Conservation (phyloP, 1,140 invertebrate genomes). For the Popillia japonica region DNA sequence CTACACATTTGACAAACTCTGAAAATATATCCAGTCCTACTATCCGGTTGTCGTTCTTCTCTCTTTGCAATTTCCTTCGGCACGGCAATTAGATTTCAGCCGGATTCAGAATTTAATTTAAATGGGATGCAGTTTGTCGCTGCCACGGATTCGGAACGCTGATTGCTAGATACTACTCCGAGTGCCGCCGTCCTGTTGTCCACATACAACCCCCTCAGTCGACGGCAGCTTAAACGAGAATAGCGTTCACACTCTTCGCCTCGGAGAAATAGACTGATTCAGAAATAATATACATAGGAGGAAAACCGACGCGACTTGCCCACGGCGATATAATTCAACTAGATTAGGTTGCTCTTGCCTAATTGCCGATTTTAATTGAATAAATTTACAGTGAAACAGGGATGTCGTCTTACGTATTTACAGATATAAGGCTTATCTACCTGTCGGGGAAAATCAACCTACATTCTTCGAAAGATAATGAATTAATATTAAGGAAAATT, state of each 20-base stretch:
- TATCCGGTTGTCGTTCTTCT: not conserved
- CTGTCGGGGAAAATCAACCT: too few species aligned
- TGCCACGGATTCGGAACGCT: conserved; percentile 19
- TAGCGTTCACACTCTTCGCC: not conserved
- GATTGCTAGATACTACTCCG: conserved; percentile 11
- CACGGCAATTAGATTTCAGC: conserved; percentile 13
- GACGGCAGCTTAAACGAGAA: not conserved
- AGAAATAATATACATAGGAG: not conserved
- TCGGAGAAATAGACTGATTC: not conserved
- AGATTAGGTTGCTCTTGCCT: not conserved
- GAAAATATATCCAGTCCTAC: not conserved
- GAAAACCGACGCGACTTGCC: not conserved
- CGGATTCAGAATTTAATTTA: conserved; percentile 31
- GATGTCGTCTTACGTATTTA: too few species aligned
- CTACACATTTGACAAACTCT: not conserved
- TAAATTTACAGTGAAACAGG: not conserved
- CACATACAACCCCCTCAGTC: not conserved
- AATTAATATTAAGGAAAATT: too few species aligned
- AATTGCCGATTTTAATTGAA: conserved; percentile 19
- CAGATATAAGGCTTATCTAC: too few species aligned
- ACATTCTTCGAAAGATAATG: too few species aligned
- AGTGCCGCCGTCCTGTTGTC: not conserved
- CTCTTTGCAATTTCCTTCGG: not conserved
- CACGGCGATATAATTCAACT: not conserved
- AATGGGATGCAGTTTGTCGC: conserved; percentile 32